These are phyloP conservation scores for Rhinoderma darwinii DNA, from an alignment of 2,113 vertebrate genomes.

Conservation along the genomic window DNA sequence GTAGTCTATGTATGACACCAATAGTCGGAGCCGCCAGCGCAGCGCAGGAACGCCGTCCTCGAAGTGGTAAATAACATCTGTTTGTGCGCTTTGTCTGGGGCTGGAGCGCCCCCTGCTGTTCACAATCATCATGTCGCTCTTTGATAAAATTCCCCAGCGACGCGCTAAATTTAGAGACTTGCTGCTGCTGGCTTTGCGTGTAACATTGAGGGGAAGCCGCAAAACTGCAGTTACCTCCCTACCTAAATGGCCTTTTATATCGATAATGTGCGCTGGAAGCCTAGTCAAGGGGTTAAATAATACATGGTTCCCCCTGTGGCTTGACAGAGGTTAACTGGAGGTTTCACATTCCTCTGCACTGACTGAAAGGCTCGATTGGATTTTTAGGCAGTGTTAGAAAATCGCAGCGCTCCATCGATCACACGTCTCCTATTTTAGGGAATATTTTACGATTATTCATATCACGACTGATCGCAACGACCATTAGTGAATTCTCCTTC, in stretches of 20 bases:
- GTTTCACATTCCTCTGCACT: constrained; percentile 40
- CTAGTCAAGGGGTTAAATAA: constrained; percentile 15
- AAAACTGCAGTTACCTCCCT: background rate
- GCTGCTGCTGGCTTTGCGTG: background rate
- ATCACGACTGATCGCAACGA: too few species aligned
- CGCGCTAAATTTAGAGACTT: constrained; percentile 32
- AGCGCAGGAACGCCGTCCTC: constrained; percentile 7
- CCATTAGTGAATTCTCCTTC: too few species aligned
- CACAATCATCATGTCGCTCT: background rate
- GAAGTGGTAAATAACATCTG: constrained; percentile 59
- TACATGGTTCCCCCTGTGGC: background rate
- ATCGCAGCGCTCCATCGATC: background rate
- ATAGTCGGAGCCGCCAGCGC: background rate
- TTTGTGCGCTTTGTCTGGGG: constrained; percentile 8
- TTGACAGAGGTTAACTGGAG: background rate
- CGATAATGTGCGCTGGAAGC: background rate
- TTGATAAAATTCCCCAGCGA: constrained; percentile 12
- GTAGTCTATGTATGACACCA: background rate
- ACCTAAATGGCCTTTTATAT: background rate
- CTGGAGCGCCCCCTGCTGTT: constrained; percentile 65
- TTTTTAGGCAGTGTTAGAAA: background rate
- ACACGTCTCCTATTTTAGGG: background rate
- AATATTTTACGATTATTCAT: too few species aligned
- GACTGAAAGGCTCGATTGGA: constrained; percentile 5
- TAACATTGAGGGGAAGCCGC: background rate